Evolutionary conservation across 2,888 invertebrate species (phyloP), one percentile per base, ranked within the genome.

Genomic region (Anodontia alba): DNA sequence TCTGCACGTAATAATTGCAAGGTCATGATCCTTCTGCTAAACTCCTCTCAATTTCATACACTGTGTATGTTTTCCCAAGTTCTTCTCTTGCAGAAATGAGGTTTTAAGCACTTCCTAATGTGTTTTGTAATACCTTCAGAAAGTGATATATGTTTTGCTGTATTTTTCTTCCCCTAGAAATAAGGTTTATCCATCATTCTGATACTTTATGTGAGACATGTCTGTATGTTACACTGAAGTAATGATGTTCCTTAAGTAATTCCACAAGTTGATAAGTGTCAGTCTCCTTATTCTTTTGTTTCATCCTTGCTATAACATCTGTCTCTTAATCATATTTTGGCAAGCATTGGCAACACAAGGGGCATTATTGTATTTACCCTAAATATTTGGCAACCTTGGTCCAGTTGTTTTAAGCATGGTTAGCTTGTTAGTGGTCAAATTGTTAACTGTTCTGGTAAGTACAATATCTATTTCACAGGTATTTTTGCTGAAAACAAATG

Each of bases 101-200:
- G 57, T 57, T 57, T 57, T 57, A 57, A 57, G 57, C 57, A 57
- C 57, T 20, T 26, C 2, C 10, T 57, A 57, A 57, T 57, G 57
- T 57, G 57, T 29, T 57, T 57, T 57, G 57, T 57, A 57, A 57
- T 57, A 57, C 29, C 29, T 57, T 17, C 12, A 20, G 29, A 8
- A 57, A 26, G 29, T 57, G 57, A 57, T 57, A 23, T 57, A 57
- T 57, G 29, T 57, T 23, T 29, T 57, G 29, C 57, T 26, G 29
- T 57, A 29, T 57, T 57, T 57, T 57, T 57, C 29, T 23, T 57
- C 8, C 29, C 57, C 29, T 23, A 3, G 57, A 29, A 57, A 57
- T 29, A 57, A 20, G 26, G 23, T 57, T 26, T 7, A 57, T 57
- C 20, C 57, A 57, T 57, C 57, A 57, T 57, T 3, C 57, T 57